Evolutionary conservation across 2,113 vertebrate species (phyloP).

Genomic region (Capreolus pygargus): DNA sequence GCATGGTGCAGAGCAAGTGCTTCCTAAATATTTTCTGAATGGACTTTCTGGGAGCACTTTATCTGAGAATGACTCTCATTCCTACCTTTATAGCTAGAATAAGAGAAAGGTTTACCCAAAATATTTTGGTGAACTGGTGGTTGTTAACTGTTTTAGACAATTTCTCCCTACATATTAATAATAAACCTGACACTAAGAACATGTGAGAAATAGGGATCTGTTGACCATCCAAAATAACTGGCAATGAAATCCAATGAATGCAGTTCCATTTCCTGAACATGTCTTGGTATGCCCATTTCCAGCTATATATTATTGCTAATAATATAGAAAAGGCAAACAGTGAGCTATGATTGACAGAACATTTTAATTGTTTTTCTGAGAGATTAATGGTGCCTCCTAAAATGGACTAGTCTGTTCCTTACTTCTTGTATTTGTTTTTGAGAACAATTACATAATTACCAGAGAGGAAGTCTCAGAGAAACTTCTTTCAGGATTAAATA

Average conservation of each 20-base stretch:
- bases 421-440: conserved; percentile 62
- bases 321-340: neutral
- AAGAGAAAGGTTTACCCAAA: neutral
- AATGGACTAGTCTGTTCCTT: conserved; percentile 37
- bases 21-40: neutral
- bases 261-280: neutral
- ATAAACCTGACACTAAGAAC: neutral
- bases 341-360: neutral
- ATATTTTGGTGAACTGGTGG: neutral
- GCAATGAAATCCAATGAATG: neutral
- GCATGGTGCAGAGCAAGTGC: neutral
- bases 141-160: neutral
- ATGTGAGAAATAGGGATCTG: neutral
- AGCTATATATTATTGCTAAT: neutral
- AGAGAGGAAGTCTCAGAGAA: conserved; percentile 57
- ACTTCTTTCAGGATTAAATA: conserved; percentile 33
- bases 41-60: neutral
- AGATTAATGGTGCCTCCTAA: conserved; percentile 27
- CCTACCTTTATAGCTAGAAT: neutral
- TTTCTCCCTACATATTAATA: neutral
- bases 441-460: conserved; percentile 43
- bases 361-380: conserved; percentile 20
- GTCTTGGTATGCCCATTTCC: neutral
- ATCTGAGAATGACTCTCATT: neutral
- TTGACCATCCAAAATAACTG: neutral